phyloP scores from a whole-genome alignment of 2,113 vertebrate species.

The Heteronetta atricapilla region DNA sequence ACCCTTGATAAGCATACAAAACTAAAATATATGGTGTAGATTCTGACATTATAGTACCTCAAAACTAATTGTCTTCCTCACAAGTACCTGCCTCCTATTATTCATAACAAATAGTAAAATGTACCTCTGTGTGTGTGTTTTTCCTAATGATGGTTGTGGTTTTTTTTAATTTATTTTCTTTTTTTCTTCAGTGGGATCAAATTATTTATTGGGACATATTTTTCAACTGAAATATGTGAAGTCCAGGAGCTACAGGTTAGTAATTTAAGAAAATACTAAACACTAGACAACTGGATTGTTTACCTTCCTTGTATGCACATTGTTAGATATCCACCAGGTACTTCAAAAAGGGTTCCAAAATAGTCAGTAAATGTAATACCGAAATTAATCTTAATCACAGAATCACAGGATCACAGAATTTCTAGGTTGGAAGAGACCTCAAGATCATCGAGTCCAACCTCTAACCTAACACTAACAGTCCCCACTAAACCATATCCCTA shows the following conservation, averaged over 20 bases:
- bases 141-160: not conserved
- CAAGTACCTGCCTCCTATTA: not conserved
- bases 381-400: not conserved
- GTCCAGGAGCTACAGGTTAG: not conserved
- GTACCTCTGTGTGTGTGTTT: accelerated
- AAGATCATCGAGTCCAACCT: too few species aligned
- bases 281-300: not conserved
- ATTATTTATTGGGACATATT: not conserved
- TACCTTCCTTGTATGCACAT: not conserved
- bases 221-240: not conserved
- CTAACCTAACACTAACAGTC: too few species aligned
- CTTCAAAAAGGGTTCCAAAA: not conserved
- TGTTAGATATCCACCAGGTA: not conserved
- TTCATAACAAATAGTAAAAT: not conserved
- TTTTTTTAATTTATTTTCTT: not conserved
- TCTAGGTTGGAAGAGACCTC: too few species aligned
- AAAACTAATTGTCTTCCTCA: not conserved
- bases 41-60: not conserved
- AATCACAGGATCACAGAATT: too few species aligned
- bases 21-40: not conserved
- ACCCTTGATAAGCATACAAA: not conserved
- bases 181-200: not conserved
- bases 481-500: too few species aligned
- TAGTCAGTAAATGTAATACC: not conserved
- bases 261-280: not conserved